Base-by-base conservation (phyloP, 2,113 vertebrate species). In the Pyrgilauda ruficollis region DNA sequence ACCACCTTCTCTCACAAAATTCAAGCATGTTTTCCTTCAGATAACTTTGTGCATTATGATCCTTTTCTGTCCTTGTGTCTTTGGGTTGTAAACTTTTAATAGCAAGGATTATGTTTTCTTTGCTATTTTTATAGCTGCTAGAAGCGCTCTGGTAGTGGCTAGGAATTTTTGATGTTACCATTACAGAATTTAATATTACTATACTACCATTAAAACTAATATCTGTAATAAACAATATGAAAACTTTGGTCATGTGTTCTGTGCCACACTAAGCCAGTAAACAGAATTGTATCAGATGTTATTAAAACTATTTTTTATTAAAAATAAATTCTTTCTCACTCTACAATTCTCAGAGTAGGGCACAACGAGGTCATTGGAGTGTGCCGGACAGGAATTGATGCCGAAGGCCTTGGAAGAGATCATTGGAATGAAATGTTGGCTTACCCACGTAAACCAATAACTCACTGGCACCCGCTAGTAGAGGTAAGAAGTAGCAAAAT, bases 361-460 rank as follows among this genome's bases (percentile, higher is more conserved):
- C 99, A 99, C 98, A 99, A 99, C 86, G 99, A 99, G 96, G 99
- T 99, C 96, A 99, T 99, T 31, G 99, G 99, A 6, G 98, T 99
- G 5, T 99, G 99, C 72, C 98, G 97, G 77, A 98, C 98, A 9
- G 99, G 99, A 78, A 98, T 99, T 31, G 99, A 99, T 4, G 99
- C 99, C 0, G 98, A 99, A 92, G 99, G 99, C 30, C 98, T 99
- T 39, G 99, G 99, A 89, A 98, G 99, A 83, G 99, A 99, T 96
- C 99, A 99, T 78, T 99, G 99, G 99, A 99, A 99, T 7, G 99
- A 99, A 97, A 99, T 99, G 99, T 63, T 99, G 97, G 98, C 99
- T 81, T 99, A 99, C 79, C 99, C 99, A 9, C 98, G 99, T 39
- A 99, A 99, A 89, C 99, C 99, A 73, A 99, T 99, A 93, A 99